These are phyloP conservation scores for Micrastur ruficollis DNA, from an alignment of 2,797 vertebrate species.

Conservation along the genomic window DNA sequence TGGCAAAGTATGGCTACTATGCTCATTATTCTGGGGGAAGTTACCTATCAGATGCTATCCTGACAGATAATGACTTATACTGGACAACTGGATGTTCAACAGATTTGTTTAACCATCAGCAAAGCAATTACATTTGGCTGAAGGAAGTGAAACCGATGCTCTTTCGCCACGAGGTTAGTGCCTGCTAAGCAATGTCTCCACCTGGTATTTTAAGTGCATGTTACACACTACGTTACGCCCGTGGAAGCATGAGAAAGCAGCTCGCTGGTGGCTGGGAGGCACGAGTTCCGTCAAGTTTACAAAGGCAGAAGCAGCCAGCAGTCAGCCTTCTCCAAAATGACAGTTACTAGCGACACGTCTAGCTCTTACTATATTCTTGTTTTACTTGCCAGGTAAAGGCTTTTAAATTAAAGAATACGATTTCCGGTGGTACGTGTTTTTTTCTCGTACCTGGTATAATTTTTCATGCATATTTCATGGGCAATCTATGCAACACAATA, in stretches of 20 bases:
- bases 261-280: background rate
- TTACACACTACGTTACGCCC: background rate
- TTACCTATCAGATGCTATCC: background rate
- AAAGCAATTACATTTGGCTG: background rate
- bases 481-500: background rate
- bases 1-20: background rate
- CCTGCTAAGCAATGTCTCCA: background rate
- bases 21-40: background rate
- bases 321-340: background rate
- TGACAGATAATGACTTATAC: background rate
- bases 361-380: background rate
- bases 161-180: background rate
- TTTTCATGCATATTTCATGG: conserved; percentile 17
- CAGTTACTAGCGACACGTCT: background rate
- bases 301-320: background rate
- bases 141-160: background rate
- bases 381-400: background rate
- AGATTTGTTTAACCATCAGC: background rate
- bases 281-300: background rate
- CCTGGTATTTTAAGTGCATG: background rate
- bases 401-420: background rate
- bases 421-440: background rate
- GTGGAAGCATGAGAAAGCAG: background rate
- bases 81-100: background rate
- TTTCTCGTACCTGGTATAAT: background rate